Evolutionary conservation across 2,113 vertebrate genomes (phyloP), one percentile per base, ranked within the genome.

Genomic region (Hydrochoerus hydrochaeris): DNA sequence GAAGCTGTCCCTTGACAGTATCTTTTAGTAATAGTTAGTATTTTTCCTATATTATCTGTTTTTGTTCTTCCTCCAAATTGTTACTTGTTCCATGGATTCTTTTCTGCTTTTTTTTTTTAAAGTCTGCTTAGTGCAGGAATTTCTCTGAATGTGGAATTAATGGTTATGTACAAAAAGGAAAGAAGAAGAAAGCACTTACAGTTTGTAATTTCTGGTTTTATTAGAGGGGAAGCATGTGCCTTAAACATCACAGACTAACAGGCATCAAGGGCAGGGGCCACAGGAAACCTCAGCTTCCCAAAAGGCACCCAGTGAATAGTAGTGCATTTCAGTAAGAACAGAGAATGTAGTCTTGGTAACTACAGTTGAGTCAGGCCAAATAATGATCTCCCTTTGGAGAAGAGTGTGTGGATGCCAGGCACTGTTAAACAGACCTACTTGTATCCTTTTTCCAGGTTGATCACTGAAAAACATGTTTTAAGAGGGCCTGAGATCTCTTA

Each of bases 51-150:
- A 44, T 4, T 84, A 65, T 58, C 20, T 73, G 7, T 73, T 91
- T 95, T 65, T 46, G 14, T n/a, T 63, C 8, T 90, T 75, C 9
- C 5, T 5, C 49, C 41, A 80, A 38, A 58, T 86, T 84, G 78
- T 30, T 92, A 0, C 89, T 91, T 82, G 69, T 84, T 75, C 44
- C 63, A 88, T 85, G 82, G 88, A 73, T 95, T 58, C 14, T 30
- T 91, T 92, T 95, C 90, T 95, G 54, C n/a, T 90, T 44, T 67
- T 88, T 44, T 67, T 88, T 93, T 12, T 10, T 8, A 90, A 93
- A 60, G 28, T 93, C 54, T 93, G 38, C 54, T 58, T 88, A 78
- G 67, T 93, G 52, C 32, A 92, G 83, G 12, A 92, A 90, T 77
- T 49, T 89, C 44, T 86, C 69, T 87, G 38, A 96, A 83, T 20